Percentiles rank a stretch among this genome's conserved stretches.
Conservation (phyloP, 1,140 invertebrate species). For the Rhagoletis pomonella region DNA sequence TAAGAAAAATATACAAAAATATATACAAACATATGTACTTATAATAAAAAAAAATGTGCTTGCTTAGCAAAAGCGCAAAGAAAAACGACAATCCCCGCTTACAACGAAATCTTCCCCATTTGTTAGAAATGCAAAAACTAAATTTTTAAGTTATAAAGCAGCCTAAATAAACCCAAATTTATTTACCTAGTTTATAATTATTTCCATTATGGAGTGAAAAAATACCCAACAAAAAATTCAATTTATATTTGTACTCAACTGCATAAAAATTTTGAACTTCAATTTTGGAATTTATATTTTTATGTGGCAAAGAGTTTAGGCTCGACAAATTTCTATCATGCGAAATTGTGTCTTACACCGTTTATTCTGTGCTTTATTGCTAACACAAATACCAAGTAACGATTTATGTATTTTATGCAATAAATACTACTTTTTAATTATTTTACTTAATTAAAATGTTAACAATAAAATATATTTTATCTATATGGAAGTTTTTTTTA, state of each 20-base stretch:
- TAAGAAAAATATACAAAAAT: neutral
- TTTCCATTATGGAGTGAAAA: neutral
- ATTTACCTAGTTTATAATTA: neutral
- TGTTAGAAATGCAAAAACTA: constrained; percentile 9
- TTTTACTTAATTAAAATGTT: constrained; percentile 40
- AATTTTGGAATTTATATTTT: neutral
- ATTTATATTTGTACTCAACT: neutral
- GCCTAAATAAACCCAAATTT: neutral
- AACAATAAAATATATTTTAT: constrained; percentile 43
- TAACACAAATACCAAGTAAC: constrained; percentile 24
- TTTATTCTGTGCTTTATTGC: neutral
- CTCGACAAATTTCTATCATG: neutral
- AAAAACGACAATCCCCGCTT: neutral
- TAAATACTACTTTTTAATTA: neutral
- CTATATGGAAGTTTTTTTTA: neutral
- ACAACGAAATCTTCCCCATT: constrained; percentile 33
- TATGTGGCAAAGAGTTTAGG: neutral
- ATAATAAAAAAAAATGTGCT: neutral
- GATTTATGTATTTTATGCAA: neutral
- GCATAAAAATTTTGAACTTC: neutral
- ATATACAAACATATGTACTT: neutral
- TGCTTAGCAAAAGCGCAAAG: neutral
- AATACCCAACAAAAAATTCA: neutral
- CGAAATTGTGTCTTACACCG: neutral
- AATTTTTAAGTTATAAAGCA: neutral